Base-by-base conservation (phyloP, 1,140 invertebrate species). In the Drosophila carrolli region DNA sequence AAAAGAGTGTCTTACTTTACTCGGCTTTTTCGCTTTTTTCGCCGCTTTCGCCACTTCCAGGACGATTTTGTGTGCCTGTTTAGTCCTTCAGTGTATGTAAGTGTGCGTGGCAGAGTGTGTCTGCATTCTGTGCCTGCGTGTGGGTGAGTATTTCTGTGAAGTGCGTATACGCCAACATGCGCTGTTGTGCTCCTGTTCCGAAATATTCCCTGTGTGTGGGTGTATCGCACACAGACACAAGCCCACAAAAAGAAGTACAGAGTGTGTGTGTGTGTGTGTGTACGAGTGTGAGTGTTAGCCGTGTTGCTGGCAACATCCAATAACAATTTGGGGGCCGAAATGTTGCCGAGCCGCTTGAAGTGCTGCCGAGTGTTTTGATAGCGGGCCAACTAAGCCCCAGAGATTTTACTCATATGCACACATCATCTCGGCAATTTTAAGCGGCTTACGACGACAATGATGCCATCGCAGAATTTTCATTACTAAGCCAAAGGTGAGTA, bases 401-500 rank as follows among this genome's bases (percentile, higher is more conserved):
- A 72, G 58, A 54, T 75, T 65, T 75, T 23, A 75, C 59, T 75
- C 60, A 62, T 74, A 74, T 62, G 68, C 48, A 72, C 29, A 43
- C 66, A 78, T 43, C 65, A 56, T 48, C 67, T 55, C 44, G 61
- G 75, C 83, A 85, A 75, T 86, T 86, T 86, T 86, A 86, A 86
- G 82, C 82, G 54, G 82, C 83, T 86, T 86, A 75, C 53, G 29
- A 35, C 57, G 46, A 46, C 56, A 54, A 59, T 61, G 71, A 79
- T 63, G 59, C 47, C 44, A 16, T 47, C 60, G 51, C 59, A 75
- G 68, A 88, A 68, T 86, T 86, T 86, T 86, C 82, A 86, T 86
- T 82, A 88, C 65, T 82, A 85, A 85, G 82, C 68, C 74, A 81
- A 77, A 86, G 82, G 82, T 88, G 75, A 75, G 78, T 75, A 67